phyloP scores from a whole-genome alignment of 2,888 invertebrate species.

The Thereva nobilitata region DNA sequence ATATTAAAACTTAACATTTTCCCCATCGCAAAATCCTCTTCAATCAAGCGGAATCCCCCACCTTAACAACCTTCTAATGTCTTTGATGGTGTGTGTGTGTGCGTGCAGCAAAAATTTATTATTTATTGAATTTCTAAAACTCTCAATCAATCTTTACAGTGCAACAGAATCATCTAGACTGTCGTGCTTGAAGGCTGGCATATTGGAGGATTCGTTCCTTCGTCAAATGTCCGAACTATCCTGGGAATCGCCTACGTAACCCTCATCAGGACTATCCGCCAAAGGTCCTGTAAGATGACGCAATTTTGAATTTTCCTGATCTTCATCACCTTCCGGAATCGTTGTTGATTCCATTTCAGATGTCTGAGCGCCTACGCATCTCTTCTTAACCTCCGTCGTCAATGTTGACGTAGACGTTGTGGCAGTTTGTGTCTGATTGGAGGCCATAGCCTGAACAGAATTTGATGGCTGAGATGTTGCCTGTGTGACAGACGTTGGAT shows the following conservation, averaged over 20 bases:
- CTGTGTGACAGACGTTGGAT: slow-evolving; percentile 45
- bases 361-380: slow-evolving; percentile 68
- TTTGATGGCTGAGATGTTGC: slow-evolving; percentile 36
- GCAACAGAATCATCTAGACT: slow-evolving; percentile 54
- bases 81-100: not conserved
- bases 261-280: slow-evolving; percentile 85
- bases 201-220: slow-evolving; percentile 43
- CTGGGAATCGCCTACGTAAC: slow-evolving; percentile 77
- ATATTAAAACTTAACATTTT: no score
- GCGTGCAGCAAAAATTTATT: no score
- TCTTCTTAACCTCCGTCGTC: slow-evolving; percentile 56
- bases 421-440: slow-evolving; percentile 47
- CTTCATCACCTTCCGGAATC: slow-evolving; percentile 58
- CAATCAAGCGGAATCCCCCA: not conserved
- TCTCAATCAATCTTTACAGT: slow-evolving; percentile 46
- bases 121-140: no score
- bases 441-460: slow-evolving; percentile 49
- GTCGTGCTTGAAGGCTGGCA: slow-evolving; percentile 24
- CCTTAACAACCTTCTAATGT: not conserved
- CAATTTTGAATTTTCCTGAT: slow-evolving; percentile 61
- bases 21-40: not conserved
- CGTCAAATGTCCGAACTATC: slow-evolving; percentile 73
- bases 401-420: slow-evolving; percentile 49
- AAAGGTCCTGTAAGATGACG: slow-evolving; percentile 58
- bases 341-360: slow-evolving; percentile 59